Conservation (phyloP, 2,888 invertebrate species). For the Leptinotarsa peninsularis region DNA sequence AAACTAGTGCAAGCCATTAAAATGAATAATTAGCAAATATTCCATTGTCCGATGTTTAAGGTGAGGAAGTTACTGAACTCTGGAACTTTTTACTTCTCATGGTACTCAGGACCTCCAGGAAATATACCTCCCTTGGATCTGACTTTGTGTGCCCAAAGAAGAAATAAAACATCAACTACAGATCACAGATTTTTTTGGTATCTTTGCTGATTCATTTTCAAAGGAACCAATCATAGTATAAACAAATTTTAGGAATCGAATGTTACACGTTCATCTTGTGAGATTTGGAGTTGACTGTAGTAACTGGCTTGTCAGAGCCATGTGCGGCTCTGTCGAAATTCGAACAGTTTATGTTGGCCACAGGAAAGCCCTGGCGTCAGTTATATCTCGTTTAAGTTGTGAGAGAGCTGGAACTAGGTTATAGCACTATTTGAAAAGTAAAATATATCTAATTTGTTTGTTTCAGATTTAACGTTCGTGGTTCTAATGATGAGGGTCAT, state of each 20-base stretch:
- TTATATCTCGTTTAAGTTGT: conserved; percentile 95
- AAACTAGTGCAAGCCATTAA: no score
- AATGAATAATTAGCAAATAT: not conserved
- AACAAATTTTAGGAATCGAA: conserved; percentile 80
- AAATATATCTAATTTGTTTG: conserved; percentile 25
- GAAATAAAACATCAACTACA: conserved; percentile 81
- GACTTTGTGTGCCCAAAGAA: conserved; percentile 92
- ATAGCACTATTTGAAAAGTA: not conserved
- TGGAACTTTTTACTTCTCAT: conserved; percentile 98
- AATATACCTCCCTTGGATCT: conserved; percentile 78
- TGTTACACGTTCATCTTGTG: conserved; percentile 92
- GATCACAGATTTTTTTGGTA: conserved; percentile 98
- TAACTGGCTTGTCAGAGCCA: conserved; percentile 92
- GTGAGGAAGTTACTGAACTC: conserved; percentile 91
- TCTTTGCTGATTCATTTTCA: conserved; percentile 19
- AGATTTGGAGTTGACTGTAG: conserved; percentile 91
- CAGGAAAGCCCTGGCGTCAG: conserved; percentile 92
- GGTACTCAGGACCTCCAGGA: conserved; percentile 68
- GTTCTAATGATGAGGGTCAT: conserved; percentile 99
- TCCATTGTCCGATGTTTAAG: conserved; percentile 49
- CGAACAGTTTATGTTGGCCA: conserved; percentile 98
- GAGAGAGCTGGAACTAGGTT: conserved; percentile 95
- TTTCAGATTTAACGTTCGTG: conserved; percentile 91
- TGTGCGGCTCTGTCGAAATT: conserved; percentile 98
- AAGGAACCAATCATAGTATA: not conserved